Percentiles rank a stretch among this genome's conserved stretches.
Evolutionary conservation across 2,797 vertebrate species (phyloP).

Genomic region (Trematomus bernacchii): DNA sequence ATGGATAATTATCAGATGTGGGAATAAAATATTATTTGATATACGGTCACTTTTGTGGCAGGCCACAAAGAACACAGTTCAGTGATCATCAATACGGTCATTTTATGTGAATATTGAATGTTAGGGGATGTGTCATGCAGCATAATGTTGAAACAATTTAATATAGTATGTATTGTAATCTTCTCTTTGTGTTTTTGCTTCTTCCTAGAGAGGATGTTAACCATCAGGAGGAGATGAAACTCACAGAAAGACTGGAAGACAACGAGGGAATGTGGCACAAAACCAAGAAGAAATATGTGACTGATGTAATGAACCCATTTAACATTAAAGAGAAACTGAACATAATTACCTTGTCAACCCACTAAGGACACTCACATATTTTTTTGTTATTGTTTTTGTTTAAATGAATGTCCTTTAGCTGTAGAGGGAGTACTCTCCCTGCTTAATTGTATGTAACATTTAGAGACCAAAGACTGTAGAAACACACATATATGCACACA

Average conservation of each 20-base stretch:
- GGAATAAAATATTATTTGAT: too few species aligned
- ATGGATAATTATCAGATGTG: too few species aligned
- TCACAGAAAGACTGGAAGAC: slow-evolving; percentile 26
- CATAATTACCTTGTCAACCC: slow-evolving; percentile 5
- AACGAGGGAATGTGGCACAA: slow-evolving; percentile 17
- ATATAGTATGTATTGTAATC: slow-evolving; percentile 2
- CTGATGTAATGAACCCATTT: slow-evolving; percentile 22
- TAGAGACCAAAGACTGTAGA: slow-evolving; percentile 26
- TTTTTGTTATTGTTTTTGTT: slow-evolving; percentile 25
- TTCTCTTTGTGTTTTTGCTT: slow-evolving; percentile 18
- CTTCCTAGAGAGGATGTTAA: slow-evolving; percentile 55
- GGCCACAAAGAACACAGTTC: neutral
- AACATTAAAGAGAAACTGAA: neutral
- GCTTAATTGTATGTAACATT: slow-evolving; percentile 5
- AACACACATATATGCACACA: neutral
- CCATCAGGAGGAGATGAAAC: slow-evolving; percentile 49
- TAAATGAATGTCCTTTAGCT: slow-evolving; percentile 27
- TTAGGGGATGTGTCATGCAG: neutral
- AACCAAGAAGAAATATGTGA: slow-evolving; percentile 17
- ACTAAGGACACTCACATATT: neutral
- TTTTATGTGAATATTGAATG: neutral
- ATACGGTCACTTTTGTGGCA: neutral
- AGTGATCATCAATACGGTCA: neutral
- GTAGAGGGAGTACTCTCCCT: slow-evolving; percentile 14
- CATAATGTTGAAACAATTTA: neutral